These are phyloP conservation scores for Cybosia mesomella DNA, from an alignment of 2,888 invertebrate genomes.

Conservation along the genomic window DNA sequence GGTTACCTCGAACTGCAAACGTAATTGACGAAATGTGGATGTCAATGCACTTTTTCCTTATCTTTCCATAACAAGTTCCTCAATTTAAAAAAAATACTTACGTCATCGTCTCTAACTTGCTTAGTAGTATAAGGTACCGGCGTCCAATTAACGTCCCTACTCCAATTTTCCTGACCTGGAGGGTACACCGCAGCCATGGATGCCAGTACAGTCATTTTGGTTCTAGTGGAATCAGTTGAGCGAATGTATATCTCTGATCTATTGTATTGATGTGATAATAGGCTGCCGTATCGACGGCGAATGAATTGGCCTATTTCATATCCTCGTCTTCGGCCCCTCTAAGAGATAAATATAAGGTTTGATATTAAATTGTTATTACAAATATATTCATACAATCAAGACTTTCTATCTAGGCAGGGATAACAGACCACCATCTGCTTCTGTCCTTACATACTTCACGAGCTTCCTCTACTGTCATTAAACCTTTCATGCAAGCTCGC, in stretches of 20 bases:
- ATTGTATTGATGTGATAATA: slow-evolving; percentile 61
- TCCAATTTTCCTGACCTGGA: slow-evolving; percentile 52
- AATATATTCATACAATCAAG: too few relatives aligned
- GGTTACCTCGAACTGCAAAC: too few relatives aligned
- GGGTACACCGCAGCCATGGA: slow-evolving; percentile 64
- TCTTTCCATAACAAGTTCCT: too few relatives aligned
- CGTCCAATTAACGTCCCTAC: slow-evolving; percentile 48
- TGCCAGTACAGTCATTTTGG: slow-evolving; percentile 64
- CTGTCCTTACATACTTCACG: too few relatives aligned
- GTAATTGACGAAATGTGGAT: too few relatives aligned
- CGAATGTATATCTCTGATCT: slow-evolving; percentile 65
- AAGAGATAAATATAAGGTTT: background rate
- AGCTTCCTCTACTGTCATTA: too few relatives aligned
- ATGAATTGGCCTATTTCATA: slow-evolving; percentile 57
- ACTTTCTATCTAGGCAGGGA: too few relatives aligned
- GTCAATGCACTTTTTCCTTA: background rate
- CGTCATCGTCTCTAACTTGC: slow-evolving; percentile 24
- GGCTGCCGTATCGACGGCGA: slow-evolving; percentile 53
- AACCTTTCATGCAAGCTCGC: too few relatives aligned
- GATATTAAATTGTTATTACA: background rate
- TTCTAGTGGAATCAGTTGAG: slow-evolving; percentile 64
- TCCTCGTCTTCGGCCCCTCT: slow-evolving; percentile 56
- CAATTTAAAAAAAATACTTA: slow-evolving; percentile 12
- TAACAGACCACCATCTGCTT: too few relatives aligned
- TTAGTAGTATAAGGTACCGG: slow-evolving; percentile 63